Percentiles rank a stretch among this genome's conserved stretches.
Conservation (phyloP, 2,888 invertebrate species). For the Latrodectus hesperus region DNA sequence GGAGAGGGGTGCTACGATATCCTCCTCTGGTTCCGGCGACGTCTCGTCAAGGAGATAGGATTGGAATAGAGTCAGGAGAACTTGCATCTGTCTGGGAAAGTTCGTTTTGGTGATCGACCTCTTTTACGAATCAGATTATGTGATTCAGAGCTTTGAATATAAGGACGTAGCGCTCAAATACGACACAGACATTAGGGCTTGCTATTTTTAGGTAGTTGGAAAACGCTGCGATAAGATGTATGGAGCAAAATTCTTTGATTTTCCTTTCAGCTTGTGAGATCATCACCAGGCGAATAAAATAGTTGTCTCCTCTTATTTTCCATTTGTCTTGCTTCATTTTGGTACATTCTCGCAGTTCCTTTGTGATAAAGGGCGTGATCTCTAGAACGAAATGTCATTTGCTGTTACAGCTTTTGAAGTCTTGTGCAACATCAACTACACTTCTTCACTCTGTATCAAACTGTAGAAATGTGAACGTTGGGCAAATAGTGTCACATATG, state of each 20-base stretch:
- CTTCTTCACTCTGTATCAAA: slow-evolving; percentile 1
- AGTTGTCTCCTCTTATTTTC: neutral
- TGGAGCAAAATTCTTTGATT: neutral
- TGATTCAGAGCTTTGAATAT: neutral
- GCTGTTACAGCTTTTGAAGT: too few species aligned
- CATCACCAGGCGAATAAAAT: neutral
- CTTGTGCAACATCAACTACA: neutral
- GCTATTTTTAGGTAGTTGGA: neutral
- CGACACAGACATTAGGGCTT: neutral
- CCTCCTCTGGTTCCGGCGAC: neutral
- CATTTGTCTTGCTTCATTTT: slow-evolving; percentile 10
- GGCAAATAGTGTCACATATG: slow-evolving; percentile 2
- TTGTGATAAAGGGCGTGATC: too few species aligned
- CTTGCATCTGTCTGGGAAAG: neutral
- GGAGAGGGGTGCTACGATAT: too few species aligned
- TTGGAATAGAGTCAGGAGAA: neutral
- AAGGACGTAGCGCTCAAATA: neutral
- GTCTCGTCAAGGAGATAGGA: neutral
- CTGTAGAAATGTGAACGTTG: neutral
- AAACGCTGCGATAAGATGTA: neutral
- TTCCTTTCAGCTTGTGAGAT: neutral
- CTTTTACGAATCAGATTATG: neutral
- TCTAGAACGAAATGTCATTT: too few species aligned
- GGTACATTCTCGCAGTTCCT: neutral
- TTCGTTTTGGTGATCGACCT: neutral